Conservation (phyloP, 2,888 invertebrate species). For the Branchinecta sandiegonensis region DNA sequence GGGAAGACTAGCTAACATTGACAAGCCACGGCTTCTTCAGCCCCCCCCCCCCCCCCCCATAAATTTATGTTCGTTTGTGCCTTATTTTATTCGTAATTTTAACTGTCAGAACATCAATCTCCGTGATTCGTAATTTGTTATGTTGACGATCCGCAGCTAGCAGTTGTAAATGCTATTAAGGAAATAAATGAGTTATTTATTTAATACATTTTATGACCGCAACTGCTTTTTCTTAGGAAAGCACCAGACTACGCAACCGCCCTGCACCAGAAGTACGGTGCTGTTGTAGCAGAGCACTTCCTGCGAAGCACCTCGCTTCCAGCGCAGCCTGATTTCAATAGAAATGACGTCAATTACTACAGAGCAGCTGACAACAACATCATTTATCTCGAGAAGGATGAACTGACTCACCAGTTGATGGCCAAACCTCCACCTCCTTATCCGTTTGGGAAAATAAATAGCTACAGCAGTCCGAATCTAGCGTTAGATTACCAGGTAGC, state of each 20-base stretch:
- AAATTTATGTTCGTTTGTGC: too few relatives aligned
- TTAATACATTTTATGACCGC: slow-evolving; percentile 29
- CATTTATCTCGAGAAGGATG: slow-evolving; percentile 17
- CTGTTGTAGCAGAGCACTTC: slow-evolving; percentile 36
- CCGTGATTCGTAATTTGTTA: too few relatives aligned
- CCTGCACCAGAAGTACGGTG: slow-evolving; percentile 54
- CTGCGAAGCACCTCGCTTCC: slow-evolving; percentile 32
- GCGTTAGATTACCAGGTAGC: slow-evolving; percentile 35
- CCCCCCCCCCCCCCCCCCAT: too few relatives aligned
- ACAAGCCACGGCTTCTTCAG: too few relatives aligned
- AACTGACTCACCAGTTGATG: slow-evolving; percentile 43
- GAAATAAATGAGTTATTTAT: too few relatives aligned
- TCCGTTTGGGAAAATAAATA: slow-evolving; percentile 49
- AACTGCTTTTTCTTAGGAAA: slow-evolving; percentile 41
- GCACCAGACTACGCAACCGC: slow-evolving; percentile 93
- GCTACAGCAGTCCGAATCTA: slow-evolving; percentile 69
- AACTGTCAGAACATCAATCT: too few relatives aligned
- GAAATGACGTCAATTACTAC: slow-evolving; percentile 17
- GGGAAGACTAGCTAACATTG: too few relatives aligned
- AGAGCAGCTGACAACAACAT: slow-evolving; percentile 30
- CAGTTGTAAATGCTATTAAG: too few relatives aligned
- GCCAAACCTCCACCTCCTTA: slow-evolving; percentile 76
- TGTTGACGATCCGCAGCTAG: too few relatives aligned
- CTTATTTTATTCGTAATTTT: too few relatives aligned
- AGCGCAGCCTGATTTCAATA: slow-evolving; percentile 1